Percentiles rank a stretch among this genome's conserved stretches.
Conservation (phyloP, 2,888 invertebrate genomes). For the Heteromyza rotundicornis region DNA sequence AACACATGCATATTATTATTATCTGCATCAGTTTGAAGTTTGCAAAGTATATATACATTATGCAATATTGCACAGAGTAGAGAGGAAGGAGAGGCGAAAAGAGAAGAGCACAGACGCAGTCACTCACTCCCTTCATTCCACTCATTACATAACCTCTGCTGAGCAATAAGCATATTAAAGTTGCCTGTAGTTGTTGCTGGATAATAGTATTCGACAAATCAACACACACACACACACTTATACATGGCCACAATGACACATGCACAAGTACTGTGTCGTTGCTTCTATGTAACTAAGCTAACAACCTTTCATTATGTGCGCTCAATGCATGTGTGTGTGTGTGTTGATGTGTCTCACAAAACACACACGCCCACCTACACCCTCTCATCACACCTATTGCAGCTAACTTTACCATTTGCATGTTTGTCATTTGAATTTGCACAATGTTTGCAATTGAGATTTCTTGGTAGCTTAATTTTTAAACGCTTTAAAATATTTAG, state of each 20-base stretch:
- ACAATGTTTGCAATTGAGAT: slow-evolving; percentile 37
- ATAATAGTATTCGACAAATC: too few relatives aligned
- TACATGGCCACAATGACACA: too few relatives aligned
- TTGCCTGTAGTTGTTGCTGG: too few relatives aligned
- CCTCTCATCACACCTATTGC: not conserved
- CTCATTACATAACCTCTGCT: too few relatives aligned
- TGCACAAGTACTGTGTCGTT: too few relatives aligned
- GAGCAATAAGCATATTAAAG: too few relatives aligned
- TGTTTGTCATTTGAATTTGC: slow-evolving; percentile 45
- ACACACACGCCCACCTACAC: slow-evolving; percentile 15
- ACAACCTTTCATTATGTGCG: too few relatives aligned
- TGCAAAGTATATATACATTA: too few relatives aligned
- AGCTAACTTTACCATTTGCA: slow-evolving; percentile 17
- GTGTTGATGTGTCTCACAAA: not conserved
- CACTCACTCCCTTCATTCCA: too few relatives aligned
- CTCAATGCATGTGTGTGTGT: not conserved
- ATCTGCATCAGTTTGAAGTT: not conserved
- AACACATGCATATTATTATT: slow-evolving; percentile 6
- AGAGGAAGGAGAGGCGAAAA: too few relatives aligned
- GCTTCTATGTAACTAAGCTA: not conserved
- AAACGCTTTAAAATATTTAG: slow-evolving; percentile 55
- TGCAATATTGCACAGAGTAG: not conserved
- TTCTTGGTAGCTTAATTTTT: slow-evolving; percentile 44
- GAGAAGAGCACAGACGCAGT: too few relatives aligned
- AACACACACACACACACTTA: too few relatives aligned